Base-by-base conservation (phyloP, 2,888 invertebrate genomes). In the Megaustenia siamemsis region DNA sequence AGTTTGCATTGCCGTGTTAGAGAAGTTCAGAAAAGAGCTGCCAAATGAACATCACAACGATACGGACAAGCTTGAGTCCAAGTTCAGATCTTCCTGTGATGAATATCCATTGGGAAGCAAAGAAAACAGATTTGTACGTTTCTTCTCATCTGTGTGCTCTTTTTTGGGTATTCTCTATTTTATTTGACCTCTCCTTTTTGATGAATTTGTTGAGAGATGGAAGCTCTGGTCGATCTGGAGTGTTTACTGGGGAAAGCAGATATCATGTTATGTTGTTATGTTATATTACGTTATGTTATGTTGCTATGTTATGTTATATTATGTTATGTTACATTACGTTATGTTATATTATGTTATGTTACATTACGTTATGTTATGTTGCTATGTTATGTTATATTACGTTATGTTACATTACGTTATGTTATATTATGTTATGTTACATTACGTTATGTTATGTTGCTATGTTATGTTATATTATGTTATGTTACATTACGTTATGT, bases 91-190 rank as follows among this genome's bases (percentile, higher is more conserved):
- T 90, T 97, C 96, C 93, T 99, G 99, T 94, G 97, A 97, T 94
- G 95, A 94, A 35, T 95, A 96, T 3, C 98, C 84, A 0, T 35
- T 49, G 38, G 66, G 97, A 94, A 96, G 96, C 90, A 98, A 98
- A 94, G 98, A 98, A 93, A 97, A 99, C 92, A 95, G 98, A 95
- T 97, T 99, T 94, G 97, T 97, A 95, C 96, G 97, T 88, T 43
- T 10, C 6, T 77, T 18, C 32, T 49, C 6, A 12, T n/a, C n/a
- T n/a, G 53, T 53, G 12, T 45, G 12, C 21, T 53, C 3, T 21
- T 53, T 18, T 3, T 12, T 21, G 3, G 21, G 21, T 18, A 45
- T 24, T 53, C 4, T 53, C 4, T 10, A 53, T 18, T 18, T 21
- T 18, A 12, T 53, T 18, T 21, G 18, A 53, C 4, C 3, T 18